Evolutionary conservation across 2,113 vertebrate species (phyloP).

Genomic region (Abramis brama): DNA sequence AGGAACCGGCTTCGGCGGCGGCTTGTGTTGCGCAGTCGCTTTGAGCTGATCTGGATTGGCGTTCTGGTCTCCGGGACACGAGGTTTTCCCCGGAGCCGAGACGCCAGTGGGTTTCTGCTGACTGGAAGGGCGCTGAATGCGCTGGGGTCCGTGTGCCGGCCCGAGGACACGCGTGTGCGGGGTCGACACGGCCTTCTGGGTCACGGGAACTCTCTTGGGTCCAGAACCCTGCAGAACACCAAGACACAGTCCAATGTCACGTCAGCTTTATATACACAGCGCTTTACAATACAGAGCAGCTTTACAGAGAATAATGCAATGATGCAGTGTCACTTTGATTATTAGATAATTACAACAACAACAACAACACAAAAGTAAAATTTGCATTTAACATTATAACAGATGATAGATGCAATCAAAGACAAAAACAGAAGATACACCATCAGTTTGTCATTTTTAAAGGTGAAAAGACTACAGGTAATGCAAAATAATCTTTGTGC

Average conservation of each 20-base stretch:
- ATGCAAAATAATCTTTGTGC: no score
- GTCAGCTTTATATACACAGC: no score
- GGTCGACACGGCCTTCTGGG: constrained; percentile 62
- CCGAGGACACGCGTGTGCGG: constrained; percentile 77
- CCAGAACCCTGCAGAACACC: constrained; percentile 71
- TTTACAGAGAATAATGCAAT: no score
- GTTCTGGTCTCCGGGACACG: constrained; percentile 61
- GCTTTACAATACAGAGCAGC: no score
- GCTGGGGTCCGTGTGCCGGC: constrained; percentile 80
- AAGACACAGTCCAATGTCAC: background rate
- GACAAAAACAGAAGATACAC: no score
- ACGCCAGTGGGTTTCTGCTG: constrained; percentile 60
- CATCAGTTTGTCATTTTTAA: no score
- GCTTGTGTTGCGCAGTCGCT: constrained; percentile 58
- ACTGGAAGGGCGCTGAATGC: constrained; percentile 70
- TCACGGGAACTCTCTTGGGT: constrained; percentile 81
- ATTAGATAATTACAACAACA: no score
- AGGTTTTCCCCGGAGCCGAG: constrained; percentile 55
- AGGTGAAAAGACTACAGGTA: no score
- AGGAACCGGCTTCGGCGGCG: constrained; percentile 51
- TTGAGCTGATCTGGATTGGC: constrained; percentile 52
- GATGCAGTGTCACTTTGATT: background rate
- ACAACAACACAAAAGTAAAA: no score
- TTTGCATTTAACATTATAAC: no score
- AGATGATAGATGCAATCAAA: no score